Evolutionary conservation across 2,888 invertebrate species (phyloP), one percentile per base, ranked within the genome.

Genomic region (Zootermopsis nevadensis): DNA sequence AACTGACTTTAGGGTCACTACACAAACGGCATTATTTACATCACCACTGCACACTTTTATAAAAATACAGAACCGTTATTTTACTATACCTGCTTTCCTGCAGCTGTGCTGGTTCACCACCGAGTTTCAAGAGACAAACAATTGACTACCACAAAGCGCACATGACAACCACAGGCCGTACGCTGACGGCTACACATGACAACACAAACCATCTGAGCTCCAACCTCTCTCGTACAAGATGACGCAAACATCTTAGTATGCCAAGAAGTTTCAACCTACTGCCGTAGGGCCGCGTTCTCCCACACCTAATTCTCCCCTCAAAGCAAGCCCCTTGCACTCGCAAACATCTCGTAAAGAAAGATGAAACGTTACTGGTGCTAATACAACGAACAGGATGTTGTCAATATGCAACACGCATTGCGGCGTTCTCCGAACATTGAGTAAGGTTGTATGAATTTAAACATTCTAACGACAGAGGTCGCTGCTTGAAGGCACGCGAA

Each of bases 221-320:
- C 69, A 33, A 33, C 69, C 31, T 69, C 69, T 69, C 69, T 69
- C 22, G 31, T 69, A 69, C 69, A 31, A 69, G 69, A 69, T 69
- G 69, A 69, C 69, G 33, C 69, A 69, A 69, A 69, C 69, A 69
- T 69, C 69, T 69, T 69, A 69, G 69, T 19, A 69, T 6, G 69
- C 69, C 69, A 69, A 69, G 69, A 69, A 31, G 33, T 33, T 69
- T 12, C 69, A 31, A 69, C 27, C 33, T 33, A 69, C 69, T 33
- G 69, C 69, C 69, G 33, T 33, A 69, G 69, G 31, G 69, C 6
- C 7, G 69, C 7, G 31, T 30, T 69, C 69, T 22, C 27, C 33
- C 69, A 19, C 27, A 31, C 19, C 69, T 33, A 69, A 27, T 30
- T 22, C 31, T 15, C 69, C 69, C 30, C 69, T 33, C 33, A 22